A percentile compares a stretch with the other conserved stretches of the same genome.
These are phyloP conservation scores for Cyanoramphus novaezelandiae DNA, from an alignment of 2,113 vertebrate genomes.

Conservation along the genomic window DNA sequence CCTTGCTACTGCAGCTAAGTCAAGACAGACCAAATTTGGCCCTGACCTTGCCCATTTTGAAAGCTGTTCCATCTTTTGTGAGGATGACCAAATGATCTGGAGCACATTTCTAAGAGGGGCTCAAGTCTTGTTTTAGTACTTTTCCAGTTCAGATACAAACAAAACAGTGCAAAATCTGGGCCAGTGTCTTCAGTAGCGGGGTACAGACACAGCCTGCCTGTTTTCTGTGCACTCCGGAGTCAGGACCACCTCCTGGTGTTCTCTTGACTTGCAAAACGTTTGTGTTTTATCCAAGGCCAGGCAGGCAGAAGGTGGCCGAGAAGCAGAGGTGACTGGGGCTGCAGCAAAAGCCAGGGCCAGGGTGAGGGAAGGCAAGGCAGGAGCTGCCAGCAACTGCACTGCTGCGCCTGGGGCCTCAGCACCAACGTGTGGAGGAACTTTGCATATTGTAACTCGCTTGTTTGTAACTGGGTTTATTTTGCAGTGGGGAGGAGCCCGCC, in stretches of 20 bases:
- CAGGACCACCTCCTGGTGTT: background rate
- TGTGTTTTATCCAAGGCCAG: background rate
- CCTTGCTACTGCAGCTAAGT: background rate
- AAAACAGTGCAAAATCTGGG: background rate
- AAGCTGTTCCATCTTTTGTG: background rate
- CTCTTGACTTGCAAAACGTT: accelerated
- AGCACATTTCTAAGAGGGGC: background rate
- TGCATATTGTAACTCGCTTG: background rate
- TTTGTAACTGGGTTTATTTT: background rate
- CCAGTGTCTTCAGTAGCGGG: background rate
- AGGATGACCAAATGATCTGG: background rate
- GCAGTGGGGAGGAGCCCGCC: background rate
- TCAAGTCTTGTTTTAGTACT: background rate
- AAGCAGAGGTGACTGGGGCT: background rate
- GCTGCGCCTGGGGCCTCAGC: background rate
- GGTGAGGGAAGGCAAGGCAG: background rate
- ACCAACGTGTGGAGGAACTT: background rate
- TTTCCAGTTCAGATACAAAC: background rate
- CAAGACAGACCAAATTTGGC: background rate
- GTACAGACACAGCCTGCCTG: background rate
- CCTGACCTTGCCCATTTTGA: background rate
- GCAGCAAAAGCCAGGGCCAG: background rate
- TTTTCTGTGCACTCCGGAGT: background rate
- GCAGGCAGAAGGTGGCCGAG: background rate
- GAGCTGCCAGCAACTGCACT: accelerated